phyloP scores from a whole-genome alignment of 2,888 invertebrate genomes.

The Chironomus tentans region DNA sequence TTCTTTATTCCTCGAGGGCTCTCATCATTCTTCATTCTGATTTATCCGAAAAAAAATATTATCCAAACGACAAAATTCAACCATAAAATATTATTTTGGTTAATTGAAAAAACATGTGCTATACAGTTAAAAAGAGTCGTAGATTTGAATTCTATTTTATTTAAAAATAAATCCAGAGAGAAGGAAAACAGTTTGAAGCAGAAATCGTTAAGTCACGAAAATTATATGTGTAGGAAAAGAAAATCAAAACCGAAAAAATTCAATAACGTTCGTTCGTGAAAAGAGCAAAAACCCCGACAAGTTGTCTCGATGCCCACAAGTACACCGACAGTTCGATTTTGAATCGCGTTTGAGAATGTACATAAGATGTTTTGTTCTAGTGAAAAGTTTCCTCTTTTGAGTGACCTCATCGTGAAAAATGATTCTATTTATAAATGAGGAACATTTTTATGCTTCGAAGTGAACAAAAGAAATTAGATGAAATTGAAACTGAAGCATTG shows the following conservation, averaged over 20 bases:
- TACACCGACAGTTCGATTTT: slow-evolving; percentile 12
- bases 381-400: background rate
- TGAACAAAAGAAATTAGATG: background rate
- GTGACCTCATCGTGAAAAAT: slow-evolving; percentile 21
- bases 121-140: background rate
- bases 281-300: slow-evolving; percentile 22
- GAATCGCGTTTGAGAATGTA: slow-evolving; percentile 26
- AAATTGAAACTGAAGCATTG: background rate
- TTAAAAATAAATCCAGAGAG: background rate
- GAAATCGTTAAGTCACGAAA: slow-evolving; percentile 10
- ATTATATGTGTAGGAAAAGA: background rate
- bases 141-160: background rate
- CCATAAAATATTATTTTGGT: background rate
- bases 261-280: slow-evolving; percentile 20
- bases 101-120: slow-evolving; percentile 13
- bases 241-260: slow-evolving; percentile 9
- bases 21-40: background rate
- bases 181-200: background rate
- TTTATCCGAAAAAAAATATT: no score
- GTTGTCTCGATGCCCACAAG: slow-evolving; percentile 15
- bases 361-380: background rate
- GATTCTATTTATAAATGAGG: background rate
- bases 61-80: background rate
- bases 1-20: background rate
- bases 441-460: background rate